A percentile compares a stretch with the other conserved stretches of the same genome.
Evolutionary conservation across 2,113 vertebrate species (phyloP).

Genomic region (Sorex fumeus): DNA sequence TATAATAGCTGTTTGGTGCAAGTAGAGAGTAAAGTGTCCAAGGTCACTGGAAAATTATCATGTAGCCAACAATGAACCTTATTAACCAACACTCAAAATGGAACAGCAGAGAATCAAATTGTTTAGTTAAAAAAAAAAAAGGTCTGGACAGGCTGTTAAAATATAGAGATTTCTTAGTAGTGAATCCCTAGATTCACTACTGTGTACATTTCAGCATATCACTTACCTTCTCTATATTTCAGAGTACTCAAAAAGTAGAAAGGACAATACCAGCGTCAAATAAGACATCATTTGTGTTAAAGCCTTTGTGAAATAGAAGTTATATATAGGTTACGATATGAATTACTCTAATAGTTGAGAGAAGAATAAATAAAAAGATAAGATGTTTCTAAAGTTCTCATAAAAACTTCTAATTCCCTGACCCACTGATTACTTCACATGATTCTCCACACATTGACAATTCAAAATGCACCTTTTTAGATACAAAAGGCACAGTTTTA

Average conservation of each 20-base stretch:
- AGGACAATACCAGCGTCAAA: neutral
- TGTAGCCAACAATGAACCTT: slow-evolving; percentile 1
- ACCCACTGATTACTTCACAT: slow-evolving; percentile 1
- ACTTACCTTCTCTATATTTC: slow-evolving; percentile 43
- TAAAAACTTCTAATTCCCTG: slow-evolving; percentile 13
- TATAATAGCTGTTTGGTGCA: neutral
- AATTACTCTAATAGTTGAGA: neutral
- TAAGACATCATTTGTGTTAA: neutral
- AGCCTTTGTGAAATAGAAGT: slow-evolving; percentile 10
- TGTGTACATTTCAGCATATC: slow-evolving; percentile 10
- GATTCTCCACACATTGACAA: slow-evolving; percentile 8
- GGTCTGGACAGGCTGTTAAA: neutral
- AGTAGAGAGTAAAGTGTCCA: neutral
- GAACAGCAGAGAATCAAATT: slow-evolving; percentile 3
- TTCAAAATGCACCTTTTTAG: slow-evolving; percentile 42
- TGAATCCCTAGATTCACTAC: neutral
- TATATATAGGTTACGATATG: neutral
- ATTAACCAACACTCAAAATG: neutral
- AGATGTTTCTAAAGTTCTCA: slow-evolving; percentile 23
- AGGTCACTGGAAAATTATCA: neutral
- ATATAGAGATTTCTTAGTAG: neutral
- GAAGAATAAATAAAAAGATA: slow-evolving; percentile 13
- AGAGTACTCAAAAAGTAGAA: neutral
- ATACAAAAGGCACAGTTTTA: neutral
- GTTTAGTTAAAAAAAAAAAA: neutral